Evolutionary conservation across 2,888 invertebrate species (phyloP), one percentile per base, ranked within the genome.

Genomic region (Pammene aurita): DNA sequence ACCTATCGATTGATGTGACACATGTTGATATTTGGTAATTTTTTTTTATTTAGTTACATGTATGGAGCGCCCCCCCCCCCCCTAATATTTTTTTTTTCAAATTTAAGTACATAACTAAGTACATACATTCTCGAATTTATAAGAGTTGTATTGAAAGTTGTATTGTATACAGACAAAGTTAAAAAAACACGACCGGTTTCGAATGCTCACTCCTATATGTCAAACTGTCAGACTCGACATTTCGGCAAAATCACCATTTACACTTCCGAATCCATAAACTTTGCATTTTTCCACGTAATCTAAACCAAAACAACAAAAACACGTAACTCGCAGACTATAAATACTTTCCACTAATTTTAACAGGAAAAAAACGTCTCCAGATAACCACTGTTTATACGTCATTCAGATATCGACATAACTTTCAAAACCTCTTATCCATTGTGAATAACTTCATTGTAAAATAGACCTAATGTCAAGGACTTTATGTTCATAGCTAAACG

Each of bases 311-410:
- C 62, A 61, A 61, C 61, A 41, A 52, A 61, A 62, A 26, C 60
- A 16, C 41, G 50, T n/a, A 58, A 58, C 61, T 61, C 61, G 9
- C 41, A 46, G 13, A 61, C 62, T 62, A 62, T 35, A 62, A 52
- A 62, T 62, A 62, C 50, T 35, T 26, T 50, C 62, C 62, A 52
- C 62, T 62, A 62, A 62, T 62, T 62, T 62, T 41, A 62, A 62
- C 50, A 62, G n/a, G 62, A 62, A 62, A 62, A 62, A 62, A 62
- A 60, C 35, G 60, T 60, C 52, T 35, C 50, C 61, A 61, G 61
- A 61, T 61, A 61, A 61, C 38, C 62, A 50, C 16, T 50, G 62
- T 52, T 62, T 62, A 62, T 62, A 62, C 62, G 62, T 62, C 62
- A 62, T 62, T 62, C 50, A 52, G 62, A 62, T 62, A 62, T 41